Conservation (phyloP, 1,140 invertebrate genomes). For the Heliconius congener region DNA sequence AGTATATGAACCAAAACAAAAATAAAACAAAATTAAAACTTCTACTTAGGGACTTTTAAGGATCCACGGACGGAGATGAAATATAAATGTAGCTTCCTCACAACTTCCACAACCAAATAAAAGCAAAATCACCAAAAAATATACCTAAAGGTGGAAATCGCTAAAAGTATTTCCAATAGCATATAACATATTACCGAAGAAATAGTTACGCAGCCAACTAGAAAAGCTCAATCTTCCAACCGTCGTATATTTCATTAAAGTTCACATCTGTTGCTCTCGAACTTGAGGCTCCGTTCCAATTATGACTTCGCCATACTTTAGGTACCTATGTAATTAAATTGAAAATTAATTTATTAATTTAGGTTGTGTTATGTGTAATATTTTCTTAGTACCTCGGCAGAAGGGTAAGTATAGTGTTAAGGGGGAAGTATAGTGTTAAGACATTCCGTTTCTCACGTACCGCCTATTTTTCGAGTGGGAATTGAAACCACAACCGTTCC, state of each 20-base stretch:
- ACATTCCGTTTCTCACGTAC: too few relatives aligned
- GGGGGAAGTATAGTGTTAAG: too few relatives aligned
- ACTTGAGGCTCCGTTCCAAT: constrained; percentile 20
- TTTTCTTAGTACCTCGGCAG: background rate
- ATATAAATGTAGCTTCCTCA: background rate
- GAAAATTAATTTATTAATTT: constrained; percentile 11
- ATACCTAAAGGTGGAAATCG: background rate
- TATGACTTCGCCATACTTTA: background rate
- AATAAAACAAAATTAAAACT: too few relatives aligned
- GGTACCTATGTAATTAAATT: background rate
- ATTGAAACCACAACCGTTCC: too few relatives aligned
- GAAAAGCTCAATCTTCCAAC: constrained; percentile 14
- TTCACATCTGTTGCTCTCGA: constrained; percentile 22
- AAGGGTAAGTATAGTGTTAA: too few relatives aligned
- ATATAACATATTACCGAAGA: background rate
- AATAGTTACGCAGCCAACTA: constrained; percentile 12
- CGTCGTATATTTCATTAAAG: constrained; percentile 26
- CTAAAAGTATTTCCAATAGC: background rate
- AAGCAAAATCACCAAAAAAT: background rate
- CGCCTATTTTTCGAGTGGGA: too few relatives aligned
- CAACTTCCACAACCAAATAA: background rate
- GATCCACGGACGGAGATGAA: too few relatives aligned
- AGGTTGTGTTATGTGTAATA: background rate
- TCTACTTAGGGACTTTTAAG: too few relatives aligned
- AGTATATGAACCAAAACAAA: too few relatives aligned